Evolutionary conservation across 2,888 invertebrate genomes (phyloP), one percentile per base, ranked within the genome.

Genomic region (Cecidostiba fungosa): DNA sequence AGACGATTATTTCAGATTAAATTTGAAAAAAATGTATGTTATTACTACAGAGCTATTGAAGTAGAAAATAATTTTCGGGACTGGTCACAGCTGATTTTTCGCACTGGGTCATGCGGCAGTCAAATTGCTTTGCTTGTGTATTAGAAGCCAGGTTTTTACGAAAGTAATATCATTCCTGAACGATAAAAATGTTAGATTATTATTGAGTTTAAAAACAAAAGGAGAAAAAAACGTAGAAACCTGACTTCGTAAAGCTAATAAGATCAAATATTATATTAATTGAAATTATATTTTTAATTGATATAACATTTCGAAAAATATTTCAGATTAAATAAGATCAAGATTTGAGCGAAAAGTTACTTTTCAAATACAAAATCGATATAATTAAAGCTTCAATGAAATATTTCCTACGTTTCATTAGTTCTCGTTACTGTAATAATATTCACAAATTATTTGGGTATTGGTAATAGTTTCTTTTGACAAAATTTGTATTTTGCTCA

Each of bases 21-120:
- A 85, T n/a, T 79, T 77, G 59, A 23, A 70, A 23, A 70, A 85
- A 81, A 85, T 85, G 72, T 85, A 85, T 82, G 85, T 82, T 82
- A 86, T 83, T 78, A 86, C 77, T 84, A 84, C 86, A 86, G 86
- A 86, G 86, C 86, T 86, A 86, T 86, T 84, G 72, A 80, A 80
- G 86, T 86, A 84, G 86, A 81, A 77, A 84, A 78, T 73, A 74
- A 82, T 36, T 73, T 82, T 86, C 78, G 84, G 83, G 73, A 86
- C 26, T 84, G 59, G 78, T 26, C 76, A 70, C 77, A 29, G 70
- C 70, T 72, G 81, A 50, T 39, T 76, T 69, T 50, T 26, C 23
- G 66, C 66, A n/a, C 16, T 39, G 39, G 19, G 47, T 59, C 76
- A 59, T 62, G 39, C 8, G 43, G 36, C 78, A 69, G 77, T 74